phyloP scores from a whole-genome alignment of 92 coral and sea anemone species.

The Parazoanthus darwini region DNA sequence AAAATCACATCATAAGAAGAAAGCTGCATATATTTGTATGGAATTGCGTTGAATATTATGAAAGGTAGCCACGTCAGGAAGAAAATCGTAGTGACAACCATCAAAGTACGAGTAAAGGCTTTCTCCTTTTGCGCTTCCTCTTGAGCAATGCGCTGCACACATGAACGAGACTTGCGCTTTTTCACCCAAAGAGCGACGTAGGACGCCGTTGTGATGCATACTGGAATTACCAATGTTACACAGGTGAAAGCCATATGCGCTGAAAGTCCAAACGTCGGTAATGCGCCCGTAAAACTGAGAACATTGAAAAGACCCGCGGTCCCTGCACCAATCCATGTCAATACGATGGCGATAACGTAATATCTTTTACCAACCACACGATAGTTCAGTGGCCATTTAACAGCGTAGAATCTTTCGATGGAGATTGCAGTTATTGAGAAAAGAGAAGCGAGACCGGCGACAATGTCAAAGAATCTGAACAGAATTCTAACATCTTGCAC shows the following conservation, averaged over 20 bases:
- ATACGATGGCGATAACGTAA: constrained; percentile 50
- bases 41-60: constrained; percentile 60
- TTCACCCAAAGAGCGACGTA: constrained; percentile 71
- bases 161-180: constrained; percentile 41
- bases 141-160: constrained; percentile 15
- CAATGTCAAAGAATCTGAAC: constrained; percentile 59
- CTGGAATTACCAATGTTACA: constrained; percentile 51
- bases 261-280: constrained; percentile 19
- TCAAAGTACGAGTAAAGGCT: constrained; percentile 62
- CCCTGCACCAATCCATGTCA: constrained; percentile 67
- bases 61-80: constrained; percentile 80
- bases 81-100: constrained; percentile 63
- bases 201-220: constrained; percentile 46
- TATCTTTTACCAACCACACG: constrained; percentile 47
- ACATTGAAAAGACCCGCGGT: constrained; percentile 51
- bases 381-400: constrained; percentile 64
- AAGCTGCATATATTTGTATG: not conserved
- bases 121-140: constrained; percentile 42
- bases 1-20: constrained; percentile 28
- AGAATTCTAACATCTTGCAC: not conserved
- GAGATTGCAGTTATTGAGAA: constrained; percentile 75
- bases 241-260: constrained; percentile 60
- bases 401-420: constrained; percentile 70
- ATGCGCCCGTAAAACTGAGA: constrained; percentile 35
- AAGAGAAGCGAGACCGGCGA: constrained; percentile 74